A percentile compares a stretch with the other conserved stretches of the same genome.
Conservation (phyloP, 2,113 vertebrate genomes). For the Boulengeromyrus knoepffleri region DNA sequence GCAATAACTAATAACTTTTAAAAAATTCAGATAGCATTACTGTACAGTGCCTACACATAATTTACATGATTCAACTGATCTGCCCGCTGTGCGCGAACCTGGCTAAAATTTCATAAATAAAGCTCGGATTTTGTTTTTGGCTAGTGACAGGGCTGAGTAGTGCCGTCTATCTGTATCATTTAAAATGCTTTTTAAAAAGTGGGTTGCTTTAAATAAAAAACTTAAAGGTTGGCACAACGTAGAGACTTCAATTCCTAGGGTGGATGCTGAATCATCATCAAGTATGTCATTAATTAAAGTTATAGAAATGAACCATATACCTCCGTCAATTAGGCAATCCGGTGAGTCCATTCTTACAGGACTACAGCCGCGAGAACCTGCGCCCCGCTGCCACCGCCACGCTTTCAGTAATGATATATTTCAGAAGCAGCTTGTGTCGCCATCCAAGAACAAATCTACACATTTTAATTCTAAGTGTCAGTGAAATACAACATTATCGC, state of each 20-base stretch:
- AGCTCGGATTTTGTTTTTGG: background rate
- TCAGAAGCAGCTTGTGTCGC: background rate
- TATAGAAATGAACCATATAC: background rate
- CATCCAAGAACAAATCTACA: slow-evolving; percentile 9
- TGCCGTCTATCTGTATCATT: background rate
- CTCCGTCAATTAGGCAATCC: background rate
- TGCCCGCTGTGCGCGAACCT: background rate
- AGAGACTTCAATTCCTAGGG: background rate
- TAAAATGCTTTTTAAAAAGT: background rate
- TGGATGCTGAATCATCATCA: background rate
- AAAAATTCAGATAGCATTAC: background rate
- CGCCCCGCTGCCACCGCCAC: background rate
- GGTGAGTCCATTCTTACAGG: background rate
- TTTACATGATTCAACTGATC: background rate
- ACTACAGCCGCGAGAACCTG: background rate
- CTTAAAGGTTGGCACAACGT: background rate
- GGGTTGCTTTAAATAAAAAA: background rate
- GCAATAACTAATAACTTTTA: background rate
- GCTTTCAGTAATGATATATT: background rate
- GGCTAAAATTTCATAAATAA: background rate
- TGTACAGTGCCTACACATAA: background rate
- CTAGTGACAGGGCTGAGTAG: background rate
- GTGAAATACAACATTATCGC: background rate
- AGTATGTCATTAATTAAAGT: background rate
- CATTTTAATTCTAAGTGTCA: background rate